Conservation (phyloP, 2,888 invertebrate genomes). For the Teinopalpus imperialis region DNA sequence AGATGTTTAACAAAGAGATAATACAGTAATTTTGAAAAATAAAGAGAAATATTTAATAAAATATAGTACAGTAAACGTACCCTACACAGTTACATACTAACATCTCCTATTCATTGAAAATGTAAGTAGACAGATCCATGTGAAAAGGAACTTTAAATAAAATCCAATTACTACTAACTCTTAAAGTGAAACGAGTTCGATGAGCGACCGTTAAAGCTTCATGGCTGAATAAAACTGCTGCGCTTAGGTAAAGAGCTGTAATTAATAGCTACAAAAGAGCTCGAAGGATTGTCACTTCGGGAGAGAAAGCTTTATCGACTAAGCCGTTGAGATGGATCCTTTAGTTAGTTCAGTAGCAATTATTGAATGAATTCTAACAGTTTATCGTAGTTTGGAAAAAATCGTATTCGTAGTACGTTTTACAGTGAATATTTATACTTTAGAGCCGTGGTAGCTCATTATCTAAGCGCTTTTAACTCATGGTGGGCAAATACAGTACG, state of each 20-base stretch:
- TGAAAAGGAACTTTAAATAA: constrained; percentile 5
- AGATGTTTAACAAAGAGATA: too few species aligned
- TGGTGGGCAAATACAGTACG: too few species aligned
- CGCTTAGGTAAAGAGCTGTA: constrained; percentile 15
- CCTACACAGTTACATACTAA: too few species aligned
- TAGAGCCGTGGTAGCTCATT: too few species aligned
- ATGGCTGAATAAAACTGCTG: constrained; percentile 16
- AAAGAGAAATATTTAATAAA: too few species aligned
- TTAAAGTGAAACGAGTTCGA: constrained; percentile 19
- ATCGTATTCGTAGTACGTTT: too few species aligned
- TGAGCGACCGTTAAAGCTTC: constrained; percentile 16
- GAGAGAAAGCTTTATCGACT: neutral
- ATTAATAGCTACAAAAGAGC: constrained; percentile 17
- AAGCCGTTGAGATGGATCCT: constrained; percentile 6
- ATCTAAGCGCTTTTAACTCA: too few species aligned
- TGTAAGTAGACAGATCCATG: neutral
- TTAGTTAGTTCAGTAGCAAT: constrained; percentile 11
- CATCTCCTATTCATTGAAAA: neutral
- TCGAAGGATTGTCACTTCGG: constrained; percentile 17
- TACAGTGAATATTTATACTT: too few species aligned
- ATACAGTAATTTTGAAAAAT: too few species aligned
- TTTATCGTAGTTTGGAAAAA: neutral
- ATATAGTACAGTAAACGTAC: too few species aligned
- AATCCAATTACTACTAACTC: constrained; percentile 17
- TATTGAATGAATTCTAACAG: constrained; percentile 22